Base-by-base conservation (phyloP, 2,113 vertebrate genomes). In the Epinephelus moara region DNA sequence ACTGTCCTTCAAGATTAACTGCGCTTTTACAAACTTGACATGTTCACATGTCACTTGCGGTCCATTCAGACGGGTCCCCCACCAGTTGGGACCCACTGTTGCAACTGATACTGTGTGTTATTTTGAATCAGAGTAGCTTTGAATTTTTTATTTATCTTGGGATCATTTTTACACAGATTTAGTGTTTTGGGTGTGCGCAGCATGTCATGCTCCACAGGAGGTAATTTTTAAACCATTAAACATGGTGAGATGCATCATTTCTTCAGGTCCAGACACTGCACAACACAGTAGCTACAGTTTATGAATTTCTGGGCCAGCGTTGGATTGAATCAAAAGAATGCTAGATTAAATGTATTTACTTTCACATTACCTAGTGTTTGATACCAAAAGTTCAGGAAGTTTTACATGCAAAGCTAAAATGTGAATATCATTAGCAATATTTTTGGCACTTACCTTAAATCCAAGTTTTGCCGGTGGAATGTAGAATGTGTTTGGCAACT, bases 151-250 rank as follows among this genome's bases (percentile, higher is more conserved):
- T 21, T 33, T 11, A n/a, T 42, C 33, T n/a, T 9, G 19, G 21
- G 14, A 64, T 64, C 1, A 30, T 50, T n/a, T 61, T 37, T 33
- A 2, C 2, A 4, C 30, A 40, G 68, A 70, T 37, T 50, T 21
- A 1, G 21, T 68, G 23, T 50, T 50, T 52, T 30, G 2, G 19
- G 30, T n/a, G 19, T 55, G 52, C 5, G 1, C 18, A 19, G 9
- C 47, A 17, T 12, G 17, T 18, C 27, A 7, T 45, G 18, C 30
- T n/a, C 50, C 50, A 5, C 30, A 50, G 21, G 33, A 42, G 33
- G 19, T 69, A 3, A 60, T 78, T 78, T 21, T 19, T 11, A 50
- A 70, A 55, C 30, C 40, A 40, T 55, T 23, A 74, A 61, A 61
- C 23, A 50, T 61, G 42, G 14, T 33, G 25, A 33, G 42, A 61